phyloP scores from a whole-genome alignment of 2,888 invertebrate genomes.

The Timema cristinae region DNA sequence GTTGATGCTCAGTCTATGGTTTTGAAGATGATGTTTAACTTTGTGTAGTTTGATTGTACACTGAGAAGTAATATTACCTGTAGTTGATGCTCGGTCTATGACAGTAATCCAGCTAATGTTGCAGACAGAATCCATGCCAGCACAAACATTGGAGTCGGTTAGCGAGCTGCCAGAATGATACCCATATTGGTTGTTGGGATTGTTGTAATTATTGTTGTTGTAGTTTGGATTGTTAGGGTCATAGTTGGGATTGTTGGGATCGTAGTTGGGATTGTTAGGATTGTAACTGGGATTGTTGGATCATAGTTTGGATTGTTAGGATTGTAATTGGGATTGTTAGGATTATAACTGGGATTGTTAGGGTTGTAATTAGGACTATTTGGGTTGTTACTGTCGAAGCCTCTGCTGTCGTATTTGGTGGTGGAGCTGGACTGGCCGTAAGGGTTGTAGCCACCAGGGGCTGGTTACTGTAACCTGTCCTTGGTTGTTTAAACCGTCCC shows the following conservation, averaged over 20 bases:
- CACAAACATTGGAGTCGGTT: too few relatives aligned
- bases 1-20: too few relatives aligned
- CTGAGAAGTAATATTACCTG: too few relatives aligned
- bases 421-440: not conserved
- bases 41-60: too few relatives aligned
- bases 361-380: slow-evolving; percentile 6
- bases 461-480: not conserved
- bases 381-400: not conserved
- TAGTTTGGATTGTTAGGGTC: slow-evolving; percentile 9
- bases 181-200: slow-evolving; percentile 9
- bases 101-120: too few relatives aligned
- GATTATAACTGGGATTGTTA: slow-evolving; percentile 2
- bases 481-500: not conserved
- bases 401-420: not conserved
- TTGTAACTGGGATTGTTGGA: not conserved
- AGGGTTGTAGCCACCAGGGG: too few relatives aligned
- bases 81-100: too few relatives aligned
- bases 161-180: too few relatives aligned
- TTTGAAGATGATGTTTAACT: too few relatives aligned
- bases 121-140: too few relatives aligned
- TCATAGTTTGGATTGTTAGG: not conserved
- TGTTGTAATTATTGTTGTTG: not conserved
- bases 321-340: slow-evolving; percentile 6
- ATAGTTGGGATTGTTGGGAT: not conserved
- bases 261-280: too few relatives aligned